phyloP scores from a whole-genome alignment of 2,797 vertebrate genomes.

The Gymnothorax reevesii region DNA sequence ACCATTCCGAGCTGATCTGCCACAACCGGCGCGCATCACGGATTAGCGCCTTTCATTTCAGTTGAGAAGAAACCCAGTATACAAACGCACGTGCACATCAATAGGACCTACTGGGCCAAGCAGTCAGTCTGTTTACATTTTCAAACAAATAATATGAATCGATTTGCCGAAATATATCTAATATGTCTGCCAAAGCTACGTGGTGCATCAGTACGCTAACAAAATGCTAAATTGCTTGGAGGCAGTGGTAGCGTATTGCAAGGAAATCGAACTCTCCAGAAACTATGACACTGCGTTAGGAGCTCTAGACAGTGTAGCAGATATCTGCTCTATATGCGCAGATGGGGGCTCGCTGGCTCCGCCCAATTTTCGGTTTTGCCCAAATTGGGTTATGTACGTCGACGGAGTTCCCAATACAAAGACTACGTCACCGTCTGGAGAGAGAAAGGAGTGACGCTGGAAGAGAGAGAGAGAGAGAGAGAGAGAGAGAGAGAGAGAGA shows the following conservation, averaged over 20 bases:
- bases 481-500: slow-evolving; percentile 35
- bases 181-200: background rate
- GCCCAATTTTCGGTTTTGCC: slow-evolving; percentile 52
- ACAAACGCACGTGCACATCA: background rate
- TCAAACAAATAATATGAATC: background rate
- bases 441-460: slow-evolving; percentile 42
- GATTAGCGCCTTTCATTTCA: background rate
- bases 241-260: background rate
- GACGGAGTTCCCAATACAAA: slow-evolving; percentile 43
- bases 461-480: slow-evolving; percentile 38
- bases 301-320: background rate
- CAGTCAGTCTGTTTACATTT: background rate
- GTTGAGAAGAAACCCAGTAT: background rate
- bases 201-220: background rate
- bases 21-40: background rate
- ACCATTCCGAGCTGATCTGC: background rate
- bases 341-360: slow-evolving; percentile 40
- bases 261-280: background rate
- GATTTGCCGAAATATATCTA: background rate
- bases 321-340: slow-evolving; percentile 27
- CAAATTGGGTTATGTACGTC: slow-evolving; percentile 68
- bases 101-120: background rate
- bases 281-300: background rate
- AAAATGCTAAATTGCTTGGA: background rate
- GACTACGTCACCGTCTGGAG: slow-evolving; percentile 56